Evolutionary conservation across 2,888 invertebrate genomes (phyloP).

Genomic region (Mesorhabditis sp.): DNA sequence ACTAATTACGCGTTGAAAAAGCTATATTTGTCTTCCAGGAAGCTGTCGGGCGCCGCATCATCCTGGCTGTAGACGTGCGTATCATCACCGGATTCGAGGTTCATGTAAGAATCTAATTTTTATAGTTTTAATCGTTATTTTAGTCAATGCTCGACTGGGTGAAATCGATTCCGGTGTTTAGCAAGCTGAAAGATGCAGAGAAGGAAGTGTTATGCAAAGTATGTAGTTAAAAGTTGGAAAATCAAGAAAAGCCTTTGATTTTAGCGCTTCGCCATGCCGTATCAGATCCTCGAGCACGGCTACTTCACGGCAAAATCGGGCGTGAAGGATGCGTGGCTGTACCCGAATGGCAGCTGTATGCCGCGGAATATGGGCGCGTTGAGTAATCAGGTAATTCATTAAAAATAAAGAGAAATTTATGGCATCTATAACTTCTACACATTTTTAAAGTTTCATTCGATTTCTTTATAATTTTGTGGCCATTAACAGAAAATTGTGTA

Average conservation of each 20-base stretch:
- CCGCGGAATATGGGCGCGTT: constrained; percentile 48
- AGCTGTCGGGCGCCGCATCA: not conserved
- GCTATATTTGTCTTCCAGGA: not conserved
- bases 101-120: not conserved
- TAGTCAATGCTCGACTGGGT: constrained; percentile 93
- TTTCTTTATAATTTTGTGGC: no score
- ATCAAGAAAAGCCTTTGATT: not conserved
- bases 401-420: not conserved
- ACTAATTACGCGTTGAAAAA: no score
- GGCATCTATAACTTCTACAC: not conserved
- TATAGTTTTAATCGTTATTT: not conserved
- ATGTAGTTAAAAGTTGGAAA: not conserved
- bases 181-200: constrained; percentile 82
- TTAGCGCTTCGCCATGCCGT: constrained; percentile 48
- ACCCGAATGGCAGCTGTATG: constrained; percentile 54
- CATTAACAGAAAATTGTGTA: no score
- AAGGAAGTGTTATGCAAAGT: constrained; percentile 67
- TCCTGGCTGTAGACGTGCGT: not conserved
- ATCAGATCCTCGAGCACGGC: constrained; percentile 52
- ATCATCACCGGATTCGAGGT: not conserved
- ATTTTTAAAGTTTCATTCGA: not conserved
- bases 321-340: constrained; percentile 52
- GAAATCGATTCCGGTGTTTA: constrained; percentile 90
- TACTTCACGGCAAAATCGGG: constrained; percentile 48
- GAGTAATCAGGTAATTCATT: constrained; percentile 10